Conservation (phyloP, 2,888 invertebrate genomes). For the Ectemnius cavifrons region DNA sequence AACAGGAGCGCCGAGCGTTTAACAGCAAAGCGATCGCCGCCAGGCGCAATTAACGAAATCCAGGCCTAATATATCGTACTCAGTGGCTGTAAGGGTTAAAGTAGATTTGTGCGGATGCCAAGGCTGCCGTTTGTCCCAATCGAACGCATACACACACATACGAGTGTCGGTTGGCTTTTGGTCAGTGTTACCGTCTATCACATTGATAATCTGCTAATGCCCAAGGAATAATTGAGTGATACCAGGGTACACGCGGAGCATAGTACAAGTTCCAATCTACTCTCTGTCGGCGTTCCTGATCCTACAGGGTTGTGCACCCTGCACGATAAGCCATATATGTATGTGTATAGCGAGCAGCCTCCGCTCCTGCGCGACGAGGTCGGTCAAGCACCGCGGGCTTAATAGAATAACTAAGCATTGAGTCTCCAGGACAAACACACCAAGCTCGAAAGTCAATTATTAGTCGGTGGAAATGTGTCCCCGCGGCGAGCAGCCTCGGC, state of each 20-base stretch:
- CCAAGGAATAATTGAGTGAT: slow-evolving; percentile 53
- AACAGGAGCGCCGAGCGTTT: slow-evolving; percentile 6
- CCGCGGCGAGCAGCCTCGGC: background rate
- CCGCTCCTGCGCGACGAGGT: slow-evolving; percentile 22
- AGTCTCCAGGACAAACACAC: slow-evolving; percentile 60
- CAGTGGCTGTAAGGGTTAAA: slow-evolving; percentile 22
- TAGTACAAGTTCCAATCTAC: slow-evolving; percentile 30
- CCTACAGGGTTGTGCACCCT: slow-evolving; percentile 6
- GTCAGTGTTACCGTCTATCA: slow-evolving; percentile 42
- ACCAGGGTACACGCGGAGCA: slow-evolving; percentile 15
- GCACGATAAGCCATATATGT: slow-evolving; percentile 24
- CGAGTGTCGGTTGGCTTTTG: slow-evolving; percentile 14
- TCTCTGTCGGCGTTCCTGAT: slow-evolving; percentile 29
- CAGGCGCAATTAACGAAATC: slow-evolving; percentile 40
- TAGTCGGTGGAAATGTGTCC: slow-evolving; percentile 30
- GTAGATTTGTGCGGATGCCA: slow-evolving; percentile 34
- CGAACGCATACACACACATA: background rate
- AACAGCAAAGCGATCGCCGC: slow-evolving; percentile 19
- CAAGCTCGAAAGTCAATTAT: slow-evolving; percentile 60
- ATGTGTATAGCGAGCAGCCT: background rate
- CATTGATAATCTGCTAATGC: slow-evolving; percentile 54
- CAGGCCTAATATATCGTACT: slow-evolving; percentile 25
- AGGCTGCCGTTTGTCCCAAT: slow-evolving; percentile 11
- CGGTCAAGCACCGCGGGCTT: slow-evolving; percentile 47
- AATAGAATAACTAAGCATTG: slow-evolving; percentile 69